Conservation (phyloP, 1,140 invertebrate species). For the Pogonognathellus flavescens region DNA sequence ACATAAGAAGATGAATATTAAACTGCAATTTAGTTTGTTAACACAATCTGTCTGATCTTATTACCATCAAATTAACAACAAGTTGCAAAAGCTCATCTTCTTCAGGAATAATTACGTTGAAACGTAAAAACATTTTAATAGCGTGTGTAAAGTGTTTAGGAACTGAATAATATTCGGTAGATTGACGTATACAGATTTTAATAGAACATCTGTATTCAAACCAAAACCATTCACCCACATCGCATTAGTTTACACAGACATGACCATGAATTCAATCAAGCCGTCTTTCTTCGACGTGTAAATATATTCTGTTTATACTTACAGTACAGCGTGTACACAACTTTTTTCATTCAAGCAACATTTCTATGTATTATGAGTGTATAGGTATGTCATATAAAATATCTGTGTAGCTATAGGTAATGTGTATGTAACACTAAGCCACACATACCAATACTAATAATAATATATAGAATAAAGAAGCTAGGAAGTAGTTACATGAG, state of each 20-base stretch:
- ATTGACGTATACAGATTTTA: background rate
- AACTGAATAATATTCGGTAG: background rate
- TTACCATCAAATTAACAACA: slow-evolving; percentile 12
- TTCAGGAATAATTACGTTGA: background rate
- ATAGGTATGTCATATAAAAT: no score
- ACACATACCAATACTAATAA: no score
- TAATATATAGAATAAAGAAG: no score
- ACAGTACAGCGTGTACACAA: no score
- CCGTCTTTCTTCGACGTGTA: background rate
- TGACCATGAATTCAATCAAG: slow-evolving; percentile 39
- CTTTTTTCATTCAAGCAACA: no score
- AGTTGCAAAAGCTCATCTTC: background rate
- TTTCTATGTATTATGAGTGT: no score
- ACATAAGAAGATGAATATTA: no score
- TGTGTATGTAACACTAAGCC: no score
- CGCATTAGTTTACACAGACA: slow-evolving; percentile 43
- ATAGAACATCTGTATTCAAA: slow-evolving; percentile 28
- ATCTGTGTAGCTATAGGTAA: no score
- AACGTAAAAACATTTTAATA: background rate
- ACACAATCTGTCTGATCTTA: background rate
- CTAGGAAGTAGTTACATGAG: no score
- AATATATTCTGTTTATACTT: no score
- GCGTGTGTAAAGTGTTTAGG: background rate
- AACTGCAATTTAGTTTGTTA: background rate
- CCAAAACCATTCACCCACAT: slow-evolving; percentile 22